Conservation (phyloP, 35 echinoderm and acorn worm genomes). For the Amphiura filiformis region DNA sequence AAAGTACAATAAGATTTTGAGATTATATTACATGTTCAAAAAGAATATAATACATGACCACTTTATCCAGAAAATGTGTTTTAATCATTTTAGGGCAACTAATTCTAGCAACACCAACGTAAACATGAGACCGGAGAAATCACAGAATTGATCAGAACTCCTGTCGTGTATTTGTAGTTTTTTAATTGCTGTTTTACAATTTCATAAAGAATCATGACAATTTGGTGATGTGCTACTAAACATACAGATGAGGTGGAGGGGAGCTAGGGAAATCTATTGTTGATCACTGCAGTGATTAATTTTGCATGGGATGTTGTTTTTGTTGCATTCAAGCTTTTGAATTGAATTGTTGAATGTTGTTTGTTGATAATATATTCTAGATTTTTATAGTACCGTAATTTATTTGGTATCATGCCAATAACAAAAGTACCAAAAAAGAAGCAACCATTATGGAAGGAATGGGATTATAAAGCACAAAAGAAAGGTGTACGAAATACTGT, state of each 20-base stretch:
- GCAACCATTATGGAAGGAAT: slow-evolving; percentile 98
- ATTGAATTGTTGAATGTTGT: not conserved
- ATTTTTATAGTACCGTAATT: no score
- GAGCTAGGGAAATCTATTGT: no score
- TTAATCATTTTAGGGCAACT: not conserved
- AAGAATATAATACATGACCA: not conserved
- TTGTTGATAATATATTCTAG: not conserved
- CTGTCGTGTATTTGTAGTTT: not conserved
- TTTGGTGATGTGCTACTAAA: not conserved
- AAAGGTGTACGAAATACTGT: slow-evolving; percentile 84
- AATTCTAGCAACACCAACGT: not conserved
- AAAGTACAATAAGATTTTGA: not conserved
- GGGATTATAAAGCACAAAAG: slow-evolving; percentile 99
- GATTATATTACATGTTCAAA: no score
- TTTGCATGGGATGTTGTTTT: not conserved
- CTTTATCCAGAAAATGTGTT: not conserved
- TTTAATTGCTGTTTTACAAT: not conserved
- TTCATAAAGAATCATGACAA: not conserved
- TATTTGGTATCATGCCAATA: slow-evolving; percentile 90
- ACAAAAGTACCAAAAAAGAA: slow-evolving; percentile 74
- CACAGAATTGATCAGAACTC: not conserved
- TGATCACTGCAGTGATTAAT: not conserved
- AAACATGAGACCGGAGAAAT: not conserved
- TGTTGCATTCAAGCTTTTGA: not conserved
- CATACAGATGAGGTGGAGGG: no score